Conservation (phyloP, 2,888 invertebrate species). For the Callyntrura sp. region DNA sequence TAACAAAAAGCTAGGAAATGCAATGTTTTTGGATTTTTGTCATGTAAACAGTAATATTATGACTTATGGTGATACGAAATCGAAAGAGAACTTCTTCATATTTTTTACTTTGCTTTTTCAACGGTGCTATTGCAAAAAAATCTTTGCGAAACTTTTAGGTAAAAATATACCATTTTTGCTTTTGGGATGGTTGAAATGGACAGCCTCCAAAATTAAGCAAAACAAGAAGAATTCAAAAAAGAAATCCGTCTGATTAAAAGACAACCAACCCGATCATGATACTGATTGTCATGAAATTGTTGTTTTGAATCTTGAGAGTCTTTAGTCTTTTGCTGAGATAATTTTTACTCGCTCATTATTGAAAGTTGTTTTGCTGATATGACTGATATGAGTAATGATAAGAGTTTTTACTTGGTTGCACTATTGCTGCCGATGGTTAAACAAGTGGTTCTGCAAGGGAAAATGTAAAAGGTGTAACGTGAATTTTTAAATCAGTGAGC, state of each 20-base stretch:
- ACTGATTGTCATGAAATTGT: slow-evolving; percentile 18
- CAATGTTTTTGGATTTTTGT: background rate
- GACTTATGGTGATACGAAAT: slow-evolving; percentile 16
- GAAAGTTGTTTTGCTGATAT: slow-evolving; percentile 72
- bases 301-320: slow-evolving; percentile 44
- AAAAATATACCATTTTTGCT: background rate
- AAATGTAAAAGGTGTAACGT: slow-evolving; percentile 12
- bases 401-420: slow-evolving; percentile 16
- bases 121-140: background rate
- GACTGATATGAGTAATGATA: slow-evolving; percentile 52
- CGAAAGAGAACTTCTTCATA: background rate
- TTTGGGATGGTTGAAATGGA: background rate
- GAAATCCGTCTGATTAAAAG: slow-evolving; percentile 53
- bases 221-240: background rate
- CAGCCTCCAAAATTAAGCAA: background rate
- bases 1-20: background rate
- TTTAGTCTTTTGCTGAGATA: slow-evolving; percentile 38
- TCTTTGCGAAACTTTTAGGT: background rate
- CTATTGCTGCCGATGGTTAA: background rate
- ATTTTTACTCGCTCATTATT: slow-evolving; percentile 67
- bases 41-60: background rate
- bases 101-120: slow-evolving; percentile 5
- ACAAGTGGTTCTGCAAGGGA: slow-evolving; percentile 17
- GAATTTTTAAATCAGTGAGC: slow-evolving; percentile 65
- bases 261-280: slow-evolving; percentile 13